Conservation (phyloP, 2,113 vertebrate genomes). For the Sebastes schlegelii region DNA sequence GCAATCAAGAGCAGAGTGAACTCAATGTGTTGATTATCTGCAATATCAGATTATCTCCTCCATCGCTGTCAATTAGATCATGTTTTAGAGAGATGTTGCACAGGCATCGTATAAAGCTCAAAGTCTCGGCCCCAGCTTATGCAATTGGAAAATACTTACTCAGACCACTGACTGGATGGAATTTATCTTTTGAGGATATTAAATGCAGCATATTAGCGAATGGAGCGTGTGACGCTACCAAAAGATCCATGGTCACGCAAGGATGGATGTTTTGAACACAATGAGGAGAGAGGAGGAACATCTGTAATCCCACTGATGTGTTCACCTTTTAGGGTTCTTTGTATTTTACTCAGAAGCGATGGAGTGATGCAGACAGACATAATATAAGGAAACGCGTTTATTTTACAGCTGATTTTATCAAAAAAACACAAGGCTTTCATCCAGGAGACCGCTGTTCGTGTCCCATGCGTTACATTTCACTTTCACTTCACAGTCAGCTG, state of each 20-base stretch:
- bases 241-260: conserved; percentile 62
- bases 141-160: conserved; percentile 73
- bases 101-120: conserved; percentile 41
- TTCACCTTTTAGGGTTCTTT: background rate
- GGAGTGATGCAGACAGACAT: background rate
- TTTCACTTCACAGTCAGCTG: too few species aligned
- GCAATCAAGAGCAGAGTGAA: background rate
- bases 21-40: conserved; percentile 33
- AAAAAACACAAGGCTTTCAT: too few species aligned
- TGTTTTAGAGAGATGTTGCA: conserved; percentile 43
- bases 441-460: too few species aligned
- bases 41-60: conserved; percentile 20
- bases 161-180: conserved; percentile 76
- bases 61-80: conserved; percentile 44
- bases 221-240: conserved; percentile 68
- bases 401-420: background rate
- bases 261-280: conserved; percentile 51
- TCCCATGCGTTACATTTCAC: too few species aligned
- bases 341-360: conserved; percentile 7
- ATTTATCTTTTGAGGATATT: conserved; percentile 81
- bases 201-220: conserved; percentile 75
- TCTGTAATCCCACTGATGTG: conserved; percentile 19
- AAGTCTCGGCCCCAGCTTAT: conserved; percentile 49
- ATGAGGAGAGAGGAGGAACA: conserved; percentile 45
- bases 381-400: background rate